Evolutionary conservation across 92 coral and sea anemone species (phyloP), one percentile per base, ranked within the genome.

Genomic region (Palythoa caribaeorum): DNA sequence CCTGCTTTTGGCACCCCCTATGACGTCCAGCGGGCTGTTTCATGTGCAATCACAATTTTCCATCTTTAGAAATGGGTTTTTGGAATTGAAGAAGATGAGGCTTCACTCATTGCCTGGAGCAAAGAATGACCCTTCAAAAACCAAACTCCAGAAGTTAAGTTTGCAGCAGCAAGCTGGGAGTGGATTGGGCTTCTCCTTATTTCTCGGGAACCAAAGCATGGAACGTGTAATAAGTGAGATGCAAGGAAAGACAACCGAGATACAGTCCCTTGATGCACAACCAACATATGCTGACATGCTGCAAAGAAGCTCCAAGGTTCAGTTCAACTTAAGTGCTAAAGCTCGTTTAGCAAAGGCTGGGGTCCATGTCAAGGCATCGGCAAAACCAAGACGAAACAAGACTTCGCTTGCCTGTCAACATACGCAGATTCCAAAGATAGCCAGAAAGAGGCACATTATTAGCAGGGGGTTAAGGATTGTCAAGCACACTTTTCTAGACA

Each of bases 181-280:
- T 28, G 10, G 73, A 66, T 2, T 89, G 94, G 94, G 87, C 92
- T 36, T 92, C 92, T 50, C 92, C 92, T 1, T 71, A 76, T 69
- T 85, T 65, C 68, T 85, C 92, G 2, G 73, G 73, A 68, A 68
- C 73, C 37, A 20, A 68, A 28, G 13, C 39, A 68, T 2, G 11
- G 73, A 68, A 28, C 9, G 73, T 19, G 38, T 68, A 6, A 68
- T 68, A 68, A 68, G 73, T 68, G 73, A 68, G 38, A 68, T 20
- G 73, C 73, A 68, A 28, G 73, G 73, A 19, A 68, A 68, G 73
- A 68, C 1, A 3, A 68, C 10, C 13, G 73, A 68, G 38, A 19
- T 68, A 28, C 28, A 28, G 28, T 28, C 28, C 28, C 28, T 28
- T 28, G 28, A 28, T 28, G 28, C 28, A 28, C 28, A 28, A 28